phyloP scores from a whole-genome alignment of 2,113 vertebrate species.

The Lepidothrix coronata region DNA sequence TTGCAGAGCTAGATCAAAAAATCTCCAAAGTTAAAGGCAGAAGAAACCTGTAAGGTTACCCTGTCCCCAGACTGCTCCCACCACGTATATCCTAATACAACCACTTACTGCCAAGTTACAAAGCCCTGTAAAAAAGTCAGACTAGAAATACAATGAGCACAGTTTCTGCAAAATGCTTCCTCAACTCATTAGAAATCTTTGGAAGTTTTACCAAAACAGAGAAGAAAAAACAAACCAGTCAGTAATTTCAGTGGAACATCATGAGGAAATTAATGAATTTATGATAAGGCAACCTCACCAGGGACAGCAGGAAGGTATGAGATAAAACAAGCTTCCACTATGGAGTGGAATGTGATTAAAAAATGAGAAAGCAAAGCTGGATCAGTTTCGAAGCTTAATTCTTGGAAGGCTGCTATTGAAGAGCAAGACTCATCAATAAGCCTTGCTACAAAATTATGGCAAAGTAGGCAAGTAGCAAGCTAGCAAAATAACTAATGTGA shows the following conservation, averaged over 20 bases:
- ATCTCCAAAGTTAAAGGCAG: background rate
- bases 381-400: conserved; percentile 25
- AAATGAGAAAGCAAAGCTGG: conserved; percentile 7
- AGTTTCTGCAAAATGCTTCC: background rate
- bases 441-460: background rate
- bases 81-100: background rate
- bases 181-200: background rate
- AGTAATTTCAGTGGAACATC: background rate
- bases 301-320: background rate
- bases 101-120: background rate
- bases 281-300: background rate
- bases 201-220: background rate
- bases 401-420: conserved; percentile 27
- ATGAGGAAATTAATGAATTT: background rate
- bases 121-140: background rate
- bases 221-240: background rate
- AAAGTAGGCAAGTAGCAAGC: conserved; percentile 1
- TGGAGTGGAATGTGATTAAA: background rate
- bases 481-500: conserved; percentile 13
- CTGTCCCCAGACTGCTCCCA: background rate
- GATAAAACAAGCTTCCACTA: background rate
- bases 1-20: background rate
- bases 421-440: conserved; percentile 22
- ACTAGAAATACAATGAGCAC: background rate
- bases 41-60: background rate